phyloP scores from a whole-genome alignment of 2,113 vertebrate species.

The Eira barbara region DNA sequence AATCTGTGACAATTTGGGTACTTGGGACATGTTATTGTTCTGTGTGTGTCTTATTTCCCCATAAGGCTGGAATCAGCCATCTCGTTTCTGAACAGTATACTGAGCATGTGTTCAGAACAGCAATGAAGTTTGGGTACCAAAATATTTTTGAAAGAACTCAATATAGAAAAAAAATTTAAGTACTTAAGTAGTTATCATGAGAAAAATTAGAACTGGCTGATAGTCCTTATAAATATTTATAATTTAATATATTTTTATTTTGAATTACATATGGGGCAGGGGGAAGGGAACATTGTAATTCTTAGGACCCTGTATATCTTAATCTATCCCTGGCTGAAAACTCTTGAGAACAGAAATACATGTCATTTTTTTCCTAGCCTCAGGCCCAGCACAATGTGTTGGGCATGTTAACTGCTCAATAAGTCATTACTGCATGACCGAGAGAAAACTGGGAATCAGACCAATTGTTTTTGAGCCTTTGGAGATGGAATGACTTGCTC shows the following conservation, averaged over 20 bases:
- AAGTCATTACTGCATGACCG: not conserved
- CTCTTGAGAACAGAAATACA: not conserved
- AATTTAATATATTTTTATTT: constrained; percentile 38
- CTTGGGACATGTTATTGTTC: not conserved
- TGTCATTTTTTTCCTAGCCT: not conserved
- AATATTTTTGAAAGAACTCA: not conserved
- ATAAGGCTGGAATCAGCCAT: not conserved
- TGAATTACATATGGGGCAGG: not conserved
- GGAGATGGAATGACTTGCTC: not conserved
- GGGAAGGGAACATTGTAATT: not conserved
- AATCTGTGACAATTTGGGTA: not conserved
- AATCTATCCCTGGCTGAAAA: not conserved
- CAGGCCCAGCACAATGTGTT: not conserved
- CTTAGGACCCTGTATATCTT: not conserved
- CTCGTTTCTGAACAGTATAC: not conserved
- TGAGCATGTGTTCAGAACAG: not conserved
- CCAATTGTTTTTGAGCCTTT: not conserved
- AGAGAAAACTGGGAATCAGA: not conserved
- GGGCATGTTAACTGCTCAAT: not conserved
- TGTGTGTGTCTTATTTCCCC: not conserved
- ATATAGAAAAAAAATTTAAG: not conserved
- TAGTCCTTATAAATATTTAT: constrained; percentile 40
- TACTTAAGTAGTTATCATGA: not conserved
- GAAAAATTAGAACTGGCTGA: constrained; percentile 28
- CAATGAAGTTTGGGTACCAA: not conserved